These are phyloP conservation scores for Mongoloraphidia duomilia DNA, from an alignment of 2,888 invertebrate species.

Conservation along the genomic window DNA sequence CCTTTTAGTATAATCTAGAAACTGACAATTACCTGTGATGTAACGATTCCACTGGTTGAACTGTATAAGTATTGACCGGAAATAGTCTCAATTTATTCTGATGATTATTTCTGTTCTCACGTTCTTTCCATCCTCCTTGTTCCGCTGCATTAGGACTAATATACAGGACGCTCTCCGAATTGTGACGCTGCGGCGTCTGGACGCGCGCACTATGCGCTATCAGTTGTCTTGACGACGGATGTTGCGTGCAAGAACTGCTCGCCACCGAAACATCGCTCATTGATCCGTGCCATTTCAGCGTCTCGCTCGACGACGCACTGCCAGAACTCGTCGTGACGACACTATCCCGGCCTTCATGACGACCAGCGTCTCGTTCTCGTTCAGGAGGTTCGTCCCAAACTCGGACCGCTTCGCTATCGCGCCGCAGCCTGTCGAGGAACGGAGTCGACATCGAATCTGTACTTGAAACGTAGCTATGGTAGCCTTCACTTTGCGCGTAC, in stretches of 20 bases:
- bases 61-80: constrained; percentile 54
- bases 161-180: constrained; percentile 61
- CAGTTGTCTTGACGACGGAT: constrained; percentile 37
- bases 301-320: constrained; percentile 58
- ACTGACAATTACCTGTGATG: background rate
- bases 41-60: constrained; percentile 27
- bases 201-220: constrained; percentile 67
- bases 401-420: constrained; percentile 43
- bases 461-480: constrained; percentile 66
- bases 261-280: constrained; percentile 57
- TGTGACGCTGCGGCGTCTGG: constrained; percentile 60
- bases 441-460: constrained; percentile 60
- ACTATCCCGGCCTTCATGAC: constrained; percentile 40
- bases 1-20: too few relatives aligned
- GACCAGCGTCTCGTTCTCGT: constrained; percentile 14
- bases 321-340: constrained; percentile 45
- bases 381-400: constrained; percentile 29
- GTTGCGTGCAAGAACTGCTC: constrained; percentile 38
- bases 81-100: constrained; percentile 46
- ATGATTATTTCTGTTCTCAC: constrained; percentile 28
- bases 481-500: constrained; percentile 67
- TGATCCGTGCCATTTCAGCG: constrained; percentile 65
- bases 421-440: constrained; percentile 54
- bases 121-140: constrained; percentile 24
- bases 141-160: constrained; percentile 33